Evolutionary conservation across 2,797 vertebrate species (phyloP), one percentile per base, ranked within the genome.

Genomic region (Pseudocheirus occidentalis): DNA sequence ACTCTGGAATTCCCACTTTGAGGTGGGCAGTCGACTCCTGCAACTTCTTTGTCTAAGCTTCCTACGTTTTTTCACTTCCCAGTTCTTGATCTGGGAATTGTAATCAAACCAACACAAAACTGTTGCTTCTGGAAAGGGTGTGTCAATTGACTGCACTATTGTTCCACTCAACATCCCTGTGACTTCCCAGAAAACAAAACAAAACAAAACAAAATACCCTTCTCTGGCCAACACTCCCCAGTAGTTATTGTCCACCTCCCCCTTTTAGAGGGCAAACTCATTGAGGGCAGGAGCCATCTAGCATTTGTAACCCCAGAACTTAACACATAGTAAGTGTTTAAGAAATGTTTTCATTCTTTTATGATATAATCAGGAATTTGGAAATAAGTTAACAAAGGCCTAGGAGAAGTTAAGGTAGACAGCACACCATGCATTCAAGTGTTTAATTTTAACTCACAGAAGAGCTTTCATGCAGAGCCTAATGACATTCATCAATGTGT

Each of bases 61-160:
- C 40, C 40, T 3, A 27, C 73, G 50, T 46, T 87, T 50, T 81
- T 50, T 87, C 10, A 50, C 40, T 87, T 87, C 46, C 73, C 40
- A 50, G 73, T 27, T 87, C 73, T 87, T 87, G 40, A 27, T 87
- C 40, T 87, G 73, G 73, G 73, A 87, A 87, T 87, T 87, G 40
- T 87, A 87, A 87, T 87, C 73, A 87, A 87, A 87, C 73, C 24
- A 87, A 87, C 40, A 87, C 66, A 81, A 81, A 81, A 87, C 73
- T 50, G 21, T 50, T 50, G 40, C 40, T 87, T 87, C 73, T 87
- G 73, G 73, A 46, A 87, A 87, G 73, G 73, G 73, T 87, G 73
- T 87, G 73, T 87, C 40, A 87, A 81, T 81, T 10, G 7, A 50
- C 73, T 87, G 21, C 73, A 24, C 73, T 46, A 87, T 87, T 87